Conservation (phyloP, 2,113 vertebrate species). For the Poeciliopsis occidentalis region DNA sequence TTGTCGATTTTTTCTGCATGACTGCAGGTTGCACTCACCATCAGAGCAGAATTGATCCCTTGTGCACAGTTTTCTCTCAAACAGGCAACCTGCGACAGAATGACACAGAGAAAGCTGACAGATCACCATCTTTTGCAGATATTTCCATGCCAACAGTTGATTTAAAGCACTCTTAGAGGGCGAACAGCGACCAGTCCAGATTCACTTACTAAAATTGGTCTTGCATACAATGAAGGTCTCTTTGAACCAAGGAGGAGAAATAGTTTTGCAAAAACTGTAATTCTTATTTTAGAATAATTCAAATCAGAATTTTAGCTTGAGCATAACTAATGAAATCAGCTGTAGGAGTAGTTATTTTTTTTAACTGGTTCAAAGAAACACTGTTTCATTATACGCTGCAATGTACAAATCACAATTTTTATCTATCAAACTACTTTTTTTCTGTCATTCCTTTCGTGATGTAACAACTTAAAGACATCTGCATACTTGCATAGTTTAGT, state of each 20-base stretch:
- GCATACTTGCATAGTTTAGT: neutral
- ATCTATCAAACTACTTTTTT: neutral
- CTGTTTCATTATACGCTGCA: too few species aligned
- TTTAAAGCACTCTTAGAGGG: constrained; percentile 19
- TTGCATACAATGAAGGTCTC: neutral
- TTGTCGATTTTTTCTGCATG: neutral
- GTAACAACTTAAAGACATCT: too few species aligned
- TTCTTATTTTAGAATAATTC: too few species aligned
- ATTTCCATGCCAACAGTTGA: constrained; percentile 37
- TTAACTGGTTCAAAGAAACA: too few species aligned
- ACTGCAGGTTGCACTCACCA: constrained; percentile 79
- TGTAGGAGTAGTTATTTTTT: too few species aligned
- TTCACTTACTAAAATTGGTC: constrained; percentile 18
- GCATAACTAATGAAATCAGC: too few species aligned
- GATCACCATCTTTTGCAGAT: constrained; percentile 13
- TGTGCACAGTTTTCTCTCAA: constrained; percentile 89
- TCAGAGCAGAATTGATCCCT: constrained; percentile 89
- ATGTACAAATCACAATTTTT: neutral
- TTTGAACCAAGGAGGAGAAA: too few species aligned
- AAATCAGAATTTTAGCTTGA: too few species aligned
- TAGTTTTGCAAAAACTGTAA: too few species aligned
- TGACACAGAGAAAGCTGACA: constrained; percentile 31
- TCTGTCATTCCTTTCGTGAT: neutral
- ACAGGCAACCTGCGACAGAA: constrained; percentile 85
- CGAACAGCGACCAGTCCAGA: constrained; percentile 8